phyloP scores from a whole-genome alignment of 2,113 vertebrate species.

The Indri indri region DNA sequence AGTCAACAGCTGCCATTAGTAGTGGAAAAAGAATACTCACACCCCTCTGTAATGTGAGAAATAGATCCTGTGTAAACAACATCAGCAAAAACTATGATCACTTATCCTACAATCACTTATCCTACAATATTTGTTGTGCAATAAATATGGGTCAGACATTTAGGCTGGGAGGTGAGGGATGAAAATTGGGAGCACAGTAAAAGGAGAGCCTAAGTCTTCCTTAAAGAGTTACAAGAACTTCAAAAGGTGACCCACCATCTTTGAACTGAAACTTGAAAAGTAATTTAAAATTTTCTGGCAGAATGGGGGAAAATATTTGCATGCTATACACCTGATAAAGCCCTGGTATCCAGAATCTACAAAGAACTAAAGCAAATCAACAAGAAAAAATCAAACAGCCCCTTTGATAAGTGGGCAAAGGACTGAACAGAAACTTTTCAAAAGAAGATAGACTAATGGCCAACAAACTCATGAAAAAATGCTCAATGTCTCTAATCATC shows the following conservation, averaged over 20 bases:
- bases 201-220: neutral
- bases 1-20: neutral
- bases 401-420: too few relatives aligned
- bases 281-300: neutral
- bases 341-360: too few relatives aligned
- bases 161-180: neutral
- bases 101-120: fast-evolving
- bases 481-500: too few relatives aligned
- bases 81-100: fast-evolving
- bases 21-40: neutral
- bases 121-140: fast-evolving
- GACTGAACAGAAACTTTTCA: too few relatives aligned
- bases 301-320: too few relatives aligned
- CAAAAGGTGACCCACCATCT: neutral
- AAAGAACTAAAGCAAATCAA: too few relatives aligned
- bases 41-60: fast-evolving
- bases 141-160: neutral
- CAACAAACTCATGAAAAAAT: too few relatives aligned
- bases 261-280: neutral
- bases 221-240: neutral
- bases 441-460: too few relatives aligned
- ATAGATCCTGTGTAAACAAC: fast-evolving
- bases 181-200: neutral
- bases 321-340: too few relatives aligned
- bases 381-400: too few relatives aligned